Percentiles rank a stretch among this genome's conserved stretches.
phyloP scores from a whole-genome alignment of 2,113 vertebrate species.

The Antennarius striatus region DNA sequence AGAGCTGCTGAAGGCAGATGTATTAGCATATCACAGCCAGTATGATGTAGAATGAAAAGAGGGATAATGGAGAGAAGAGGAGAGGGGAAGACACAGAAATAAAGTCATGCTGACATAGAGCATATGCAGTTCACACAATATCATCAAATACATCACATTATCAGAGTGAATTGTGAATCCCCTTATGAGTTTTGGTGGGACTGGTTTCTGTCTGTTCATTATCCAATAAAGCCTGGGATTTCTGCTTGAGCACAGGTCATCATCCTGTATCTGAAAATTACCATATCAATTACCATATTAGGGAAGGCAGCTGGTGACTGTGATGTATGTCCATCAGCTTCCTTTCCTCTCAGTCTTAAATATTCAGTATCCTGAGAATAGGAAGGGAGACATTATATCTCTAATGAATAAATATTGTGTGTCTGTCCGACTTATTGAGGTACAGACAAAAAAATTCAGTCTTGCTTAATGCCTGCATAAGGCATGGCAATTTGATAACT shows the following conservation, averaged over 20 bases:
- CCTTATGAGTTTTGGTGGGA: background rate
- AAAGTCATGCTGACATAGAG: background rate
- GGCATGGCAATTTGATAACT: too few species aligned
- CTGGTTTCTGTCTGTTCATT: conserved; percentile 27
- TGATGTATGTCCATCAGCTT: conserved; percentile 8
- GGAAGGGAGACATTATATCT: conserved; percentile 1
- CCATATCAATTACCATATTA: conserved; percentile 61
- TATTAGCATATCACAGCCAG: conserved; percentile 35
- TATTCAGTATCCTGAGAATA: conserved; percentile 12
- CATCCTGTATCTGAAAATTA: conserved; percentile 52
- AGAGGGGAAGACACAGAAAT: conserved; percentile 1
- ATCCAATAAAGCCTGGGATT: conserved; percentile 42
- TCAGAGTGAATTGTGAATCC: background rate
- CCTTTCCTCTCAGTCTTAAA: conserved; percentile 20
- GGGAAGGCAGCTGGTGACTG: conserved; percentile 30
- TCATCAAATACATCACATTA: background rate
- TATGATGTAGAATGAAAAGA: conserved; percentile 20
- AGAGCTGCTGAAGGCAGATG: conserved; percentile 9
- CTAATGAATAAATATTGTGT: too few species aligned
- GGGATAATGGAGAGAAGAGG: background rate
- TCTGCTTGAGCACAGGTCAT: conserved; percentile 36
- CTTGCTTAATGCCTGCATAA: too few species aligned
- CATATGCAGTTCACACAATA: background rate
- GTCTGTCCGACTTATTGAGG: too few species aligned
- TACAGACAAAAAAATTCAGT: too few species aligned